phyloP scores from a whole-genome alignment of 2,797 vertebrate genomes.

The Todus mexicanus region DNA sequence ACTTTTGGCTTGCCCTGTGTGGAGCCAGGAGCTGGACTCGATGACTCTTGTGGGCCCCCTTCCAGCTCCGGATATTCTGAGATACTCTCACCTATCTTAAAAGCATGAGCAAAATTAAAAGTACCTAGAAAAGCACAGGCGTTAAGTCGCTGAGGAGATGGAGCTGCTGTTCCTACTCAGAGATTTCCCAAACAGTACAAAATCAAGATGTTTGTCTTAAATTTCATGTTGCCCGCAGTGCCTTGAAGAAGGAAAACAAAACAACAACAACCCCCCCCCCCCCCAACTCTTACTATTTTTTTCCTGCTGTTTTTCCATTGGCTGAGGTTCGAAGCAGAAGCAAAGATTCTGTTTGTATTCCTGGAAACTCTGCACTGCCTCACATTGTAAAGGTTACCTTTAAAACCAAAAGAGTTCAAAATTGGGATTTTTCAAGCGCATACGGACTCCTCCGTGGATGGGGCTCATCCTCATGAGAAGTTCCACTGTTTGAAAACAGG shows the following conservation, averaged over 20 bases:
- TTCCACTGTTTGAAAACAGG: not conserved
- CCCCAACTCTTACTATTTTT: not conserved
- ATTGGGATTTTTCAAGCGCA: not conserved
- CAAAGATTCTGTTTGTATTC: not conserved
- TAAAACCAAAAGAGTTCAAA: not conserved
- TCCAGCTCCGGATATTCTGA: not conserved
- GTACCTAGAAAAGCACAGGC: not conserved
- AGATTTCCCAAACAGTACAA: not conserved
- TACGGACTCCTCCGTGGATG: not conserved
- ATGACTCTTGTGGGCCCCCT: not conserved
- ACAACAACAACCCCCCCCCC: not conserved
- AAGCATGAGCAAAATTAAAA: not conserved
- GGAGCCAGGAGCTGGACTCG: not conserved
- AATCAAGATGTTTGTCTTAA: not conserved
- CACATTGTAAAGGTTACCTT: conserved; percentile 18
- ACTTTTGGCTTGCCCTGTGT: not conserved
- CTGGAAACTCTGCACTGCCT: not conserved
- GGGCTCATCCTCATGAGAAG: not conserved
- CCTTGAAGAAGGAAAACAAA: not conserved
- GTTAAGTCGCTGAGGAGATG: not conserved
- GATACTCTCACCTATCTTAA: not conserved
- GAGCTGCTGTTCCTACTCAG: not conserved
- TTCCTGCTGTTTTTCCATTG: not conserved
- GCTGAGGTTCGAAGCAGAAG: not conserved
- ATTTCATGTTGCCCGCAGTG: not conserved